phyloP scores from a whole-genome alignment of 1,140 invertebrate species.

The Drosophila truncata region DNA sequence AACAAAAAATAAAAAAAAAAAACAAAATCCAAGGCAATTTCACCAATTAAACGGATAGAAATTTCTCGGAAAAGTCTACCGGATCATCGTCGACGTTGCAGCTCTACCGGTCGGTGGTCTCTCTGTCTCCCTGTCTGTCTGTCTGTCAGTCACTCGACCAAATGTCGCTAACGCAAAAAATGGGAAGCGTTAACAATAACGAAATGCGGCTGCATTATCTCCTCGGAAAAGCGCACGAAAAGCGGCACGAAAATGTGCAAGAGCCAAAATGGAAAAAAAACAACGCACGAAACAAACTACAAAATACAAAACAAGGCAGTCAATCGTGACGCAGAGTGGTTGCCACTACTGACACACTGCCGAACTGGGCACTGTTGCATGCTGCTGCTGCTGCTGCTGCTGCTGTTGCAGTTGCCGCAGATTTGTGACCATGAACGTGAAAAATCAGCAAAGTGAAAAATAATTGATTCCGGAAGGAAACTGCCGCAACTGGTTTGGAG shows the following conservation, averaged over 20 bases:
- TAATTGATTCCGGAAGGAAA: constrained; percentile 83
- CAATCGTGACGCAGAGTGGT: constrained; percentile 36
- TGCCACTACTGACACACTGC: constrained; percentile 61
- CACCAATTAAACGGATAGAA: constrained; percentile 76
- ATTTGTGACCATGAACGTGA: constrained; percentile 79
- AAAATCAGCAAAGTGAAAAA: constrained; percentile 76
- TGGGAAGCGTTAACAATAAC: constrained; percentile 35
- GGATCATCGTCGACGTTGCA: constrained; percentile 4
- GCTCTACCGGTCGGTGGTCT: constrained; percentile 14
- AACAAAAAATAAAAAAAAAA: too few species aligned
- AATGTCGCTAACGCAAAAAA: constrained; percentile 60
- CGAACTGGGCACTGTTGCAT: constrained; percentile 42
- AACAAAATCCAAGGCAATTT: constrained; percentile 56
- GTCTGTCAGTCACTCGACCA: constrained; percentile 20
- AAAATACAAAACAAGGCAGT: constrained; percentile 44
- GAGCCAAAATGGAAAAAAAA: constrained; percentile 27
- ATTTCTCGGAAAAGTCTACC: constrained; percentile 74
- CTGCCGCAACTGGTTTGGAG: constrained; percentile 73
- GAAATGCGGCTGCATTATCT: constrained; percentile 16
- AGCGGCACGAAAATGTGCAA: constrained; percentile 25
- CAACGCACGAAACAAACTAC: constrained; percentile 13
- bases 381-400: constrained; percentile 12
- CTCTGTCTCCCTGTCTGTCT: neutral
- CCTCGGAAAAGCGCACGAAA: constrained; percentile 50
- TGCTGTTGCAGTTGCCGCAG: constrained; percentile 31